These are phyloP conservation scores for Erebia ligea DNA, from an alignment of 2,888 invertebrate genomes.

Conservation along the genomic window DNA sequence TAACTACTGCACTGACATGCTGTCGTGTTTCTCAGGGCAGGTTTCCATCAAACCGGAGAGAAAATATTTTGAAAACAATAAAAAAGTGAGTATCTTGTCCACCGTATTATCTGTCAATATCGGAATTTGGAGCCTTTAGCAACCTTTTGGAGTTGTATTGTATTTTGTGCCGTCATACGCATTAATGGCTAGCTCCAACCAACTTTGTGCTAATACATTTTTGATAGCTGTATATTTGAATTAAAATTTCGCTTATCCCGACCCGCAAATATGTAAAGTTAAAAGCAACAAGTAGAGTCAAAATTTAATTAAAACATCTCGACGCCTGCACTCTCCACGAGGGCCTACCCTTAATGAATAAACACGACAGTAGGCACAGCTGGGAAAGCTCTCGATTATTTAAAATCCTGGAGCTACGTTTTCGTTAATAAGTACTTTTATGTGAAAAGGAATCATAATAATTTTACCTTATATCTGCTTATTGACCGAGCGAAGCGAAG, in stretches of 20 bases:
- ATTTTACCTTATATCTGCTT: not conserved
- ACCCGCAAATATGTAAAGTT: slow-evolving; percentile 21
- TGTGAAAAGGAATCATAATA: not conserved
- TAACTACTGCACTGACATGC: too few species aligned
- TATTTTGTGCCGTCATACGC: not conserved
- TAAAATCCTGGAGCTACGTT: not conserved
- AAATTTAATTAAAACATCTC: slow-evolving; percentile 37
- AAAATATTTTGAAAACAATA: too few species aligned
- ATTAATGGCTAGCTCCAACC: not conserved
- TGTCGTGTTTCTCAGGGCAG: too few species aligned
- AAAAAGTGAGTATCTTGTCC: too few species aligned
- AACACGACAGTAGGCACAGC: not conserved
- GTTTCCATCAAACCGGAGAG: too few species aligned
- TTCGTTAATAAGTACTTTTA: not conserved
- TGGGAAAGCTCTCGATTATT: slow-evolving; percentile 8
- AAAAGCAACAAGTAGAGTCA: slow-evolving; percentile 36
- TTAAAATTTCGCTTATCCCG: slow-evolving; percentile 4
- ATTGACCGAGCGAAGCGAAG: too few species aligned
- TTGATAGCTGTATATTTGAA: not conserved
- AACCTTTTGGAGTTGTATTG: too few species aligned
- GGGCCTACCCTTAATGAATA: slow-evolving; percentile 31
- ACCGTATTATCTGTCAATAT: too few species aligned
- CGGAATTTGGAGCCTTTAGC: too few species aligned
- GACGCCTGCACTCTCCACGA: slow-evolving; percentile 23
- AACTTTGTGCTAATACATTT: not conserved